Evolutionary conservation across 30 jellyfish, hydroid and myxozoan genomes (phyloP).

Genomic region (Turritopsis dohrnii): DNA sequence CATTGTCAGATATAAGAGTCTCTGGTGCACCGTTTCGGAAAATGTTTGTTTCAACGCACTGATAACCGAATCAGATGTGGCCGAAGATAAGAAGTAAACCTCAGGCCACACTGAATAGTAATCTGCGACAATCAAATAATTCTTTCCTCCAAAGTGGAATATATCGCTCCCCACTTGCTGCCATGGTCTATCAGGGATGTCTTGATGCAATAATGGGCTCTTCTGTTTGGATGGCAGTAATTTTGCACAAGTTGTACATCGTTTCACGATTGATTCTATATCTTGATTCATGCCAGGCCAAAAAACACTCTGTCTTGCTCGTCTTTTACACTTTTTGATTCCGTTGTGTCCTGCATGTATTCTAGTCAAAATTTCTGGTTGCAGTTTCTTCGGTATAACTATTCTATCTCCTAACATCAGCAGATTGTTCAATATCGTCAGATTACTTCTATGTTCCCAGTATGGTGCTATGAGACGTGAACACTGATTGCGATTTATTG

Average conservation of each 20-base stretch:
- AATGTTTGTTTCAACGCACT: neutral
- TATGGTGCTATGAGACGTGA: neutral
- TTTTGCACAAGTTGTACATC: neutral
- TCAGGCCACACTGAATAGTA: slow-evolving; percentile 3
- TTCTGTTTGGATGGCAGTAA: neutral
- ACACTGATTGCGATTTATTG: neutral
- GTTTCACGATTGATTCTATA: neutral
- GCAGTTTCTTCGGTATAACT: too few relatives aligned
- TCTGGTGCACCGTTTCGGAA: too few relatives aligned
- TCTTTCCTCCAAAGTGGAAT: neutral
- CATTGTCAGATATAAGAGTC: neutral
- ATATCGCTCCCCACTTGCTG: neutral
- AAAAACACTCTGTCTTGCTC: neutral
- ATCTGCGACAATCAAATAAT: neutral
- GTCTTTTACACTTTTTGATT: slow-evolving; percentile 1
- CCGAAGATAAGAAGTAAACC: too few relatives aligned
- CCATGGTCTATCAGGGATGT: neutral
- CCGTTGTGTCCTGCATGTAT: slow-evolving; percentile 1
- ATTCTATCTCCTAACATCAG: too few relatives aligned
- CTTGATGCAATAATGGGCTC: neutral
- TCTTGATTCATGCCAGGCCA: too few relatives aligned
- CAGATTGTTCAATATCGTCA: too few relatives aligned
- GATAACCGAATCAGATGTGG: too few relatives aligned
- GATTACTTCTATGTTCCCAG: too few relatives aligned
- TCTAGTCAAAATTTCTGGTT: neutral